These are phyloP conservation scores for Arge pagana DNA, from an alignment of 2,888 invertebrate genomes.

Conservation along the genomic window DNA sequence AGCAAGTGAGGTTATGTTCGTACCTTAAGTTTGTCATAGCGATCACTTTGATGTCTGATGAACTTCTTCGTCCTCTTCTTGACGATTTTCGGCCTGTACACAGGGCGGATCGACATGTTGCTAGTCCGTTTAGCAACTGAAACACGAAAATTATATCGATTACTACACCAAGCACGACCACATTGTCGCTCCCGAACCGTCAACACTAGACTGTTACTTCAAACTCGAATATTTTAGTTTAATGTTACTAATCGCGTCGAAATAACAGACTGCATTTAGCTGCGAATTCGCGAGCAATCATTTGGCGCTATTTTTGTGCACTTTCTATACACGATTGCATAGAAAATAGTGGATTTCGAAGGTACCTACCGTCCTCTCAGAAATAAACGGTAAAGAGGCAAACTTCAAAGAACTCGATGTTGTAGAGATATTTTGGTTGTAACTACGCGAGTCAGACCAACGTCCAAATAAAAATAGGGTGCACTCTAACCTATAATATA, in stretches of 20 bases:
- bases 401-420: constrained; percentile 13
- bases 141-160: constrained; percentile 34
- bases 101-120: constrained; percentile 88
- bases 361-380: constrained; percentile 35
- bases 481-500: no score
- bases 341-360: constrained; percentile 34
- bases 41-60: constrained; percentile 97
- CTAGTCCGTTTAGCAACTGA: constrained; percentile 41
- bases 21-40: constrained; percentile 94
- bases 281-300: background rate
- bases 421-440: constrained; percentile 3
- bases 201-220: constrained; percentile 3
- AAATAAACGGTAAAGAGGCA: constrained; percentile 18
- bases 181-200: constrained; percentile 13
- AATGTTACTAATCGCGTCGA: background rate
- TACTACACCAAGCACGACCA: background rate
- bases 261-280: background rate
- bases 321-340: constrained; percentile 31
- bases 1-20: constrained; percentile 34
- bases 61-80: constrained; percentile 99
- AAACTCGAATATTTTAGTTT: constrained; percentile 3
- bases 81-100: constrained; percentile 86
- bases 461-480: background rate
- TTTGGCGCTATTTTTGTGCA: background rate
- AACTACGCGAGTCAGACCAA: background rate